Percentiles rank a stretch among this genome's conserved stretches.
Conservation (phyloP, 2,113 vertebrate genomes). For the Thermophis baileyi region DNA sequence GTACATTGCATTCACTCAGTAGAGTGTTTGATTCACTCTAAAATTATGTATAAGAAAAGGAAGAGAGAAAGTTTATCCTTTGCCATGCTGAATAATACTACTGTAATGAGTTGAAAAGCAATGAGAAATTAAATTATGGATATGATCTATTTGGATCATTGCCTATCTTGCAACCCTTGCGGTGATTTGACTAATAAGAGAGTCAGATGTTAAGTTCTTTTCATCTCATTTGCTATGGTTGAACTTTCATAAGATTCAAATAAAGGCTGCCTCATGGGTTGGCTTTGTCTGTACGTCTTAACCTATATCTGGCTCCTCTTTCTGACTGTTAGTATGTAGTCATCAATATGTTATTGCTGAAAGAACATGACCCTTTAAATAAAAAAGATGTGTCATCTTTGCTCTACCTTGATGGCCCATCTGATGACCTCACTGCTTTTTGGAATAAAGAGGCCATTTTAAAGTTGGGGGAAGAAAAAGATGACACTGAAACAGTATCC, state of each 20-base stretch:
- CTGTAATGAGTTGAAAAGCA: background rate
- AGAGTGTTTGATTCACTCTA: background rate
- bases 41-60: background rate
- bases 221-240: background rate
- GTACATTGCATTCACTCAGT: background rate
- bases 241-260: background rate
- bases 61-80: background rate
- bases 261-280: background rate
- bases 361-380: background rate
- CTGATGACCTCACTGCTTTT: background rate
- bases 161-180: background rate
- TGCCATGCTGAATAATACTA: too few relatives aligned
- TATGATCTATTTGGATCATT: accelerated
- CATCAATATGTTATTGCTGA: background rate
- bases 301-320: background rate
- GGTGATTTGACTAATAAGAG: background rate
- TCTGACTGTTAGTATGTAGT: background rate
- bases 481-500: background rate
- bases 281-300: background rate
- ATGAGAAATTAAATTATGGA: background rate
- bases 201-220: background rate
- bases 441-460: background rate
- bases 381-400: background rate
- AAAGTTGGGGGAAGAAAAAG: background rate
- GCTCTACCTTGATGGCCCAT: background rate